phyloP scores from a whole-genome alignment of 2,888 invertebrate species.

The Eilema depressum region DNA sequence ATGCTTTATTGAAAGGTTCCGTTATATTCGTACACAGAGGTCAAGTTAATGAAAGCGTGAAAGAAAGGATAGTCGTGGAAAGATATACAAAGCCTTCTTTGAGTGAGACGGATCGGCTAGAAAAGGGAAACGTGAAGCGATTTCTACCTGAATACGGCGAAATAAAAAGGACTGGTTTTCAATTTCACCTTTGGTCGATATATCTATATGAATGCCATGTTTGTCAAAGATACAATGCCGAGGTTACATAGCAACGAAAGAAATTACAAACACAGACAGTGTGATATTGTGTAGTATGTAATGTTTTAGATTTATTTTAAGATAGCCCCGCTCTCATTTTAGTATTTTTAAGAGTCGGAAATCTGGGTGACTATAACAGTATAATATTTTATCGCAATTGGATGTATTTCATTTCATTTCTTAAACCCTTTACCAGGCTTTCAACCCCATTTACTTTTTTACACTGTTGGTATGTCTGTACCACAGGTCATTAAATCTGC shows the following conservation, averaged over 20 bases:
- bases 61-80: not conserved
- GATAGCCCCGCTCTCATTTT: not conserved
- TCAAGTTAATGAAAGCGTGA: not conserved
- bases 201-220: not conserved
- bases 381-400: too few species aligned
- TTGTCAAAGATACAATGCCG: not conserved
- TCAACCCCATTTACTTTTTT: too few species aligned
- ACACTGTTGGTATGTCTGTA: too few species aligned
- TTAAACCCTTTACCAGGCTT: too few species aligned
- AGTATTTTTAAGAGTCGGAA: not conserved
- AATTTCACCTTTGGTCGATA: not conserved
- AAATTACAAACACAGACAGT: not conserved
- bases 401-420: too few species aligned
- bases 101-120: not conserved
- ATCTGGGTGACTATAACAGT: not conserved
- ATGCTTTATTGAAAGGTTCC: not conserved
- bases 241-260: slow-evolving; percentile 3
- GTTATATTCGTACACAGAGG: not conserved
- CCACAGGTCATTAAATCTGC: too few species aligned
- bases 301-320: not conserved
- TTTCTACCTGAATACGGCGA: not conserved
- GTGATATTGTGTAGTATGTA: not conserved
- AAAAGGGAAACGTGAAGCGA: not conserved
- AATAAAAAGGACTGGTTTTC: not conserved
- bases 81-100: not conserved